Conservation (phyloP, 2,113 vertebrate genomes). For the Psophia crepitans region DNA sequence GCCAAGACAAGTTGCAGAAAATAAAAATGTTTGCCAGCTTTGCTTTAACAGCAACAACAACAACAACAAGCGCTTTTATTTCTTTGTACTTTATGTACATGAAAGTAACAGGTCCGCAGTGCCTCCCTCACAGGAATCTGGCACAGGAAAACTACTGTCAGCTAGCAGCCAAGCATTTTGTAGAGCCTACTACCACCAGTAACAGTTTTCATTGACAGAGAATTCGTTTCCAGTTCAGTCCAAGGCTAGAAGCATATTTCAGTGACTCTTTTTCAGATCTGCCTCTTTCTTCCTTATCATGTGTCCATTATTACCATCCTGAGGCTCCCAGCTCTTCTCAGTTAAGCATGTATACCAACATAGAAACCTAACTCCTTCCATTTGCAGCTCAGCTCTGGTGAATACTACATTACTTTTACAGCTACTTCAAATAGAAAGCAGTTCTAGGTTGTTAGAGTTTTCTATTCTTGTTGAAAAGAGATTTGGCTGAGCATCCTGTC, state of each 20-base stretch:
- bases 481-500: neutral
- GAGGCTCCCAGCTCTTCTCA: neutral
- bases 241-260: conserved; percentile 15
- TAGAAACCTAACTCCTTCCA: neutral
- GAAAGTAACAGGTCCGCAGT: no score
- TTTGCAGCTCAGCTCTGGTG: neutral
- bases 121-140: no score
- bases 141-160: no score
- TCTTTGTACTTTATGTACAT: neutral
- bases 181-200: no score
- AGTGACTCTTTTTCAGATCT: neutral
- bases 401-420: neutral
- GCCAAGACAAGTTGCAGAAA: conserved; percentile 39
- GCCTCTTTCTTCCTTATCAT: neutral
- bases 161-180: no score
- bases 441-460: neutral
- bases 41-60: neutral
- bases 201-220: conserved; percentile 34
- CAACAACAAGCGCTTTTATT: neutral
- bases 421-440: neutral
- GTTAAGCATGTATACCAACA: neutral
- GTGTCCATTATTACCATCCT: neutral
- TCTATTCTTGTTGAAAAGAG: neutral
- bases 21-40: conserved; percentile 66
- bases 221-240: conserved; percentile 5